Evolutionary conservation across 2,113 vertebrate genomes (phyloP).

Genomic region (Rhombomys opimus): DNA sequence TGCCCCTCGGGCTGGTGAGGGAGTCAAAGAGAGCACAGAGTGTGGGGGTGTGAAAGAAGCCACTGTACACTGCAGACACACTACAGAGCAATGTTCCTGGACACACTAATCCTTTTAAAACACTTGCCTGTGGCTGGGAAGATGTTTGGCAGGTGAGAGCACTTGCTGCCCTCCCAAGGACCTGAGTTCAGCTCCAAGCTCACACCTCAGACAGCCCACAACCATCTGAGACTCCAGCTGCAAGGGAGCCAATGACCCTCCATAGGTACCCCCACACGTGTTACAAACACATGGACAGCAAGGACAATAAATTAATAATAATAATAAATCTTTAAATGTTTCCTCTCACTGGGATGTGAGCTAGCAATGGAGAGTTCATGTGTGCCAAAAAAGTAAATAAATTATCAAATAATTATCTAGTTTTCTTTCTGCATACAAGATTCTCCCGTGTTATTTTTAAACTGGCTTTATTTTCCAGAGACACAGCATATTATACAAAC

Average conservation of each 20-base stretch:
- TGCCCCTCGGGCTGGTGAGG: neutral
- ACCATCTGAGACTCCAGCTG: neutral
- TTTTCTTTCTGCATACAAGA: neutral
- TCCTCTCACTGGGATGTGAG: neutral
- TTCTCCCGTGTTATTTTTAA: neutral
- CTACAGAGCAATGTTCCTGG: too few relatives aligned
- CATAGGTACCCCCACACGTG: too few relatives aligned
- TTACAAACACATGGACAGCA: neutral
- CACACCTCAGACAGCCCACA: neutral
- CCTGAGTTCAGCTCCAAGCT: neutral
- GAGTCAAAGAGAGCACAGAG: too few relatives aligned
- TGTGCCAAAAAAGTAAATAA: neutral
- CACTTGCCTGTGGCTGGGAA: neutral
- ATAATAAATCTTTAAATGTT: neutral
- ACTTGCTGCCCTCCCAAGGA: neutral
- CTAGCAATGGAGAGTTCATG: neutral
- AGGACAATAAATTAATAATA: neutral
- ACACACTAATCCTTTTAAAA: neutral
- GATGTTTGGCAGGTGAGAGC: neutral
- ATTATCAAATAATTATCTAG: neutral
- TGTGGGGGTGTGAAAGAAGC: rapidly evolving
- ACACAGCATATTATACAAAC: neutral
- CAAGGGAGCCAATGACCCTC: neutral
- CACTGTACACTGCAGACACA: neutral
- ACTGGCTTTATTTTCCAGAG: neutral